Percentiles rank a stretch among this genome's conserved stretches.
Evolutionary conservation across 2,797 vertebrate species (phyloP).

Genomic region (Silurus lanzhouensis): DNA sequence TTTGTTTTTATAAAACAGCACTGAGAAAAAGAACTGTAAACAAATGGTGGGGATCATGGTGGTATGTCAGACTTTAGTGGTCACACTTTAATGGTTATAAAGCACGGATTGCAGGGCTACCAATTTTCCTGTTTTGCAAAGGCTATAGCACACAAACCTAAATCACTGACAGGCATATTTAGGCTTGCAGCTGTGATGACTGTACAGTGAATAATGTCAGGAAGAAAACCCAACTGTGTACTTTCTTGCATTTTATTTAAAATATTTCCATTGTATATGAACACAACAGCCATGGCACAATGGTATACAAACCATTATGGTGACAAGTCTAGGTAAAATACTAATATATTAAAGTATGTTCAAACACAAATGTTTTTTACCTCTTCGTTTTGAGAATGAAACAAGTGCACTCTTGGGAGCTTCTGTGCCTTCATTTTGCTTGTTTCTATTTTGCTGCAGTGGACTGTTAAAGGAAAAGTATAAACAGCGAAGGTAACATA

Average conservation of each 20-base stretch:
- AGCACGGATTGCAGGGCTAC: constrained; percentile 10
- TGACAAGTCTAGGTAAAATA: background rate
- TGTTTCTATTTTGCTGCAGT: too few species aligned
- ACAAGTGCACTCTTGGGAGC: too few species aligned
- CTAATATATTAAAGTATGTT: constrained; percentile 2
- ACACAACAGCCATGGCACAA: background rate
- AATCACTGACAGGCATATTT: constrained; percentile 36
- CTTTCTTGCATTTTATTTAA: background rate
- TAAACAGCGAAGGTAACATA: too few species aligned
- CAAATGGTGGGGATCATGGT: background rate
- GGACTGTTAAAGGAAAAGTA: too few species aligned
- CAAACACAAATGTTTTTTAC: background rate
- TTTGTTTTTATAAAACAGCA: background rate
- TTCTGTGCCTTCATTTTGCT: too few species aligned
- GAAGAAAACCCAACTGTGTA: constrained; percentile 25
- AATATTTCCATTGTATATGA: constrained; percentile 7
- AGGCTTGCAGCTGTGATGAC: constrained; percentile 39
- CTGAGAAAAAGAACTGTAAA: constrained; percentile 25
- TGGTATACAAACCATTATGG: background rate
- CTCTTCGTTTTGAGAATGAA: too few species aligned
- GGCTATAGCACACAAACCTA: constrained; percentile 3
- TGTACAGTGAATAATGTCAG: constrained; percentile 28
- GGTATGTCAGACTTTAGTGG: constrained; percentile 8
- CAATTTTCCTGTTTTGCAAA: background rate
- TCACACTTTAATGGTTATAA: constrained; percentile 18